Base-by-base conservation (phyloP, 2,888 invertebrate species). In the Rotaria socialis region DNA sequence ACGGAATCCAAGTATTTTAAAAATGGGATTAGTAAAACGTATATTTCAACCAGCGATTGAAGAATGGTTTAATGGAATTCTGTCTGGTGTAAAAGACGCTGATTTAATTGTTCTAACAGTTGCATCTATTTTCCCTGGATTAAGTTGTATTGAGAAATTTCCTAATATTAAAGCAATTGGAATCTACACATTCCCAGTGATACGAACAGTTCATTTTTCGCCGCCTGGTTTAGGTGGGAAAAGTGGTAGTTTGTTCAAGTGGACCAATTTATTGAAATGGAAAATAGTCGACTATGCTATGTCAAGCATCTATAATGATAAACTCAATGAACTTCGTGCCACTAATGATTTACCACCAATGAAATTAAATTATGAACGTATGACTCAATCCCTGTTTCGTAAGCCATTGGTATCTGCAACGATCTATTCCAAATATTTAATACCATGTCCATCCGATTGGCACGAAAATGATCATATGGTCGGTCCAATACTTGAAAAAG, bases 1-100 rank as follows among this genome's bases (percentile, higher is more conserved):
- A 47, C 80, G 47, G n/a, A 80, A 80, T 47, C 80, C 80, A n/a
- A 80, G 80, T 47, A 5, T 80, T 10, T 80, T 80, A n/a, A 80
- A 80, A 43, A 43, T 80, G 24, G 10, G 80, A 8, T 80, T 80
- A 47, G 11, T 80, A 22, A 80, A 80, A 80, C 22, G 47, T 11
- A 14, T 80, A 3, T 80, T 47, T 80, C 35, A 47, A 24, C 80
- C 47, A 47, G 10, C 47, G 24, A 22, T 80, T 24, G 80, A 80
- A 47, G n/a, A 43, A 80, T 80, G 80, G 80, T 80, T 80, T 11
- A 80, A 43, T 10, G 80, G 47, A 43, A 80, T 80, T 47, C 2
- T 22, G 5, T 6, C 47, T 24, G 47, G 47, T 80, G 7, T 80
- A n/a, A 80, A 80, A n/a, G 35, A 80, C n/a, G 80, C 80, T 24